These are phyloP conservation scores for Pelecanoides urinatrix DNA, from an alignment of 2,113 vertebrate species.

Conservation along the genomic window DNA sequence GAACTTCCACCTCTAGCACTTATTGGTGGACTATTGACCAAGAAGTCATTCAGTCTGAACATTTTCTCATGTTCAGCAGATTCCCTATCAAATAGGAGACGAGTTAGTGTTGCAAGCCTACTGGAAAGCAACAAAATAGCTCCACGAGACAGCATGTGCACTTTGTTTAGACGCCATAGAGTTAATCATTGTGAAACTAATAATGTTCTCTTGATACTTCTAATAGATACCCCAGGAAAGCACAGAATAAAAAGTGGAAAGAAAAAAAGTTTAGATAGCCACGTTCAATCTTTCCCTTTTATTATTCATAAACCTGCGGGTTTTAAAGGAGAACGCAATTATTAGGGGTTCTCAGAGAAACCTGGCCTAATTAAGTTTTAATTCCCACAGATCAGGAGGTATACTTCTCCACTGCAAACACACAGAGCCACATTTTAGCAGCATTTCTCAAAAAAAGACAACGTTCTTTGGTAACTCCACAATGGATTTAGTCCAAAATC, in stretches of 20 bases:
- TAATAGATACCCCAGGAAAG: neutral
- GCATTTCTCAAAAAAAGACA: neutral
- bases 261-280: neutral
- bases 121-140: neutral
- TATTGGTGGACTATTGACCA: neutral
- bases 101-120: neutral
- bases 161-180: neutral
- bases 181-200: neutral
- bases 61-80: neutral
- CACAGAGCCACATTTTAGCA: neutral
- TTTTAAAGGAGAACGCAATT: neutral
- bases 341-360: constrained; percentile 2
- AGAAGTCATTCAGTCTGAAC: neutral
- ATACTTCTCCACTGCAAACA: neutral
- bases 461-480: neutral
- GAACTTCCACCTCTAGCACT: neutral
- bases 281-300: neutral
- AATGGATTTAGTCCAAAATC: neutral
- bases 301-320: neutral
- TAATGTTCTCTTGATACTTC: neutral
- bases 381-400: neutral
- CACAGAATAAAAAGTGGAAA: neutral
- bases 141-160: neutral
- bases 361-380: constrained; percentile 2
- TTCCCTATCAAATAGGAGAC: neutral